Evolutionary conservation across 2,113 vertebrate genomes (phyloP).

Genomic region (Melanerpes aurifrons): DNA sequence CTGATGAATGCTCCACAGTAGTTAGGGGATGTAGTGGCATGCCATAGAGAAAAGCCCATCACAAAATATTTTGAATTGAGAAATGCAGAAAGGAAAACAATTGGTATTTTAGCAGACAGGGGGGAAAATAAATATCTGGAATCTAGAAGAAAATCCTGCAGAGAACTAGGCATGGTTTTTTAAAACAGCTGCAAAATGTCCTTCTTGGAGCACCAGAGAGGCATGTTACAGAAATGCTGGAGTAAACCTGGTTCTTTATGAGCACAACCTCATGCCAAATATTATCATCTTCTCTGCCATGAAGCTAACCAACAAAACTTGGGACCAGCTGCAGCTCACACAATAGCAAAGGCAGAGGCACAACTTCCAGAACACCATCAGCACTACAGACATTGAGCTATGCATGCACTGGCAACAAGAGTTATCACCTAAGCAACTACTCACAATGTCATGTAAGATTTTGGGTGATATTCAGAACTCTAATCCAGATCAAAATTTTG

Average conservation of each 20-base stretch:
- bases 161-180: slow-evolving; percentile 16
- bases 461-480: slow-evolving; percentile 3
- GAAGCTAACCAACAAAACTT: neutral
- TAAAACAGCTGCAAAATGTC: slow-evolving; percentile 51
- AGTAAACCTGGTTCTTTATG: slow-evolving; percentile 24
- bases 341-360: neutral
- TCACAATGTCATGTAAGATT: neutral
- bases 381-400: neutral
- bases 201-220: slow-evolving; percentile 34
- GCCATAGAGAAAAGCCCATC: slow-evolving; percentile 21
- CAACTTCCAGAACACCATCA: neutral
- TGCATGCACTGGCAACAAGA: neutral
- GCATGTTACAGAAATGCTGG: slow-evolving; percentile 6
- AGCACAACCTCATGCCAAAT: slow-evolving; percentile 14
- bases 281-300: neutral
- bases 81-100: slow-evolving; percentile 49
- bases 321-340: slow-evolving; percentile 17
- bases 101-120: slow-evolving; percentile 41
- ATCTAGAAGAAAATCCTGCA: slow-evolving; percentile 53
- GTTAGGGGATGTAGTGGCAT: slow-evolving; percentile 9
- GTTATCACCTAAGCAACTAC: neutral
- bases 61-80: slow-evolving; percentile 64
- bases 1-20: slow-evolving; percentile 1
- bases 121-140: neutral
- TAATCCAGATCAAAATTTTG: neutral